phyloP scores from a whole-genome alignment of 2,888 invertebrate genomes.

The Scotopteryx bipunctaria region DNA sequence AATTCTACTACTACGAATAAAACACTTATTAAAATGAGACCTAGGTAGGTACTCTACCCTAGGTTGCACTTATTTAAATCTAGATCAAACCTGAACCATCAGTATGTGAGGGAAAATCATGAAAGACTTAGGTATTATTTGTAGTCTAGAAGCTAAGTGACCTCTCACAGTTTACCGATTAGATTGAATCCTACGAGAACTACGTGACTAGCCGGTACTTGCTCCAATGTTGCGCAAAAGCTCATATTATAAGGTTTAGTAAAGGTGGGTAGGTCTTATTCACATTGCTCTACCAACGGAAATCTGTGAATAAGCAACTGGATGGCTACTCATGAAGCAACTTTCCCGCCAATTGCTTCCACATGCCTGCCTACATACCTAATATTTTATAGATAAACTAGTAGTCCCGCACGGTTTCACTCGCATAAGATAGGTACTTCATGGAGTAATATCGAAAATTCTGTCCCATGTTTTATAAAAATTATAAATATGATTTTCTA shows the following conservation, averaged over 20 bases:
- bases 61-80: too few species aligned
- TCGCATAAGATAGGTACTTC: too few species aligned
- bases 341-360: conserved; percentile 16
- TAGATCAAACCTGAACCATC: too few species aligned
- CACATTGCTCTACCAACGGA: conserved; percentile 16
- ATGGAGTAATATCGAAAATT: too few species aligned
- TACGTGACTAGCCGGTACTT: background rate
- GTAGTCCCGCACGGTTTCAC: too few species aligned
- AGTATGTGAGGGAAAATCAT: too few species aligned
- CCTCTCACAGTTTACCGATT: background rate
- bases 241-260: conserved; percentile 6
- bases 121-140: too few species aligned
- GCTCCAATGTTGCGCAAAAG: conserved; percentile 10
- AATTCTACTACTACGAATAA: too few species aligned
- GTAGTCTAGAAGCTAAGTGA: background rate
- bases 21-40: too few species aligned
- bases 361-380: conserved; percentile 7
- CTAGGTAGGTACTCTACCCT: too few species aligned
- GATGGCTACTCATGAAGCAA: conserved; percentile 29
- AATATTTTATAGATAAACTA: conserved; percentile 1
- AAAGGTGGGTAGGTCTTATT: conserved; percentile 8
- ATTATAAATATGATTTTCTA: too few species aligned
- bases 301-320: conserved; percentile 24
- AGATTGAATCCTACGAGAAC: background rate
- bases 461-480: too few species aligned